Evolutionary conservation across 2,797 vertebrate species (phyloP).

Genomic region (Gorsachius magnificus): DNA sequence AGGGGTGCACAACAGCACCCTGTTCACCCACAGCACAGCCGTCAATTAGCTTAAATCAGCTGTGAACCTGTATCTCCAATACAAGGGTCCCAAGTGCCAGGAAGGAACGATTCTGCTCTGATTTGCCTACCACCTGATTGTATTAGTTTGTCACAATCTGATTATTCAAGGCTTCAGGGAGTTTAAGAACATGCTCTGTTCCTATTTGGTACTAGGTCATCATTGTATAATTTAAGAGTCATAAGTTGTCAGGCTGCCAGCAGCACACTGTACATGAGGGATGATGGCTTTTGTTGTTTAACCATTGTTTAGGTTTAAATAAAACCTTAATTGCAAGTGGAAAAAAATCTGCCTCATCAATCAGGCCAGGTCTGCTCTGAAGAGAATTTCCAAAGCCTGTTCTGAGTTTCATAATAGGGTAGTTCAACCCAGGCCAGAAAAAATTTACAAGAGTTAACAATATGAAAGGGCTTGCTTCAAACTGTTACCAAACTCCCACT

Average conservation of each 20-base stretch:
- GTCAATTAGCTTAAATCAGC: neutral
- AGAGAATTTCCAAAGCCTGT: neutral
- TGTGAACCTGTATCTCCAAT: neutral
- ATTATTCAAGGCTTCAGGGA: neutral
- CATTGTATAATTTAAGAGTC: neutral
- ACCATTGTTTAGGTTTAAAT: constrained; percentile 16
- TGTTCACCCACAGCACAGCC: neutral
- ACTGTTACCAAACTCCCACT: neutral
- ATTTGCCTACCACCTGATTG: neutral
- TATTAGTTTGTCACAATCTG: neutral
- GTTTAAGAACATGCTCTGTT: neutral
- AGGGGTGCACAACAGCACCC: neutral
- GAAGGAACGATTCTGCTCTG: neutral
- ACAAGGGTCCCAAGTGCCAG: neutral
- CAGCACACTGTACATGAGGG: neutral
- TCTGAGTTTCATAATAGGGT: neutral
- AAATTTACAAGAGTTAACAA: neutral
- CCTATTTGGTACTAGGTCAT: neutral
- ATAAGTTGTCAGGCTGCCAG: constrained; percentile 1
- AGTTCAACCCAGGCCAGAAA: neutral
- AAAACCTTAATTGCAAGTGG: constrained; percentile 30
- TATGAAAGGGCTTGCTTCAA: neutral
- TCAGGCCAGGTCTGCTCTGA: neutral
- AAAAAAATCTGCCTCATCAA: constrained; percentile 19
- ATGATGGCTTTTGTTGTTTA: neutral